Evolutionary conservation across 2,113 vertebrate species (phyloP), one percentile per base, ranked within the genome.

Genomic region (Embiotoca jacksoni): DNA sequence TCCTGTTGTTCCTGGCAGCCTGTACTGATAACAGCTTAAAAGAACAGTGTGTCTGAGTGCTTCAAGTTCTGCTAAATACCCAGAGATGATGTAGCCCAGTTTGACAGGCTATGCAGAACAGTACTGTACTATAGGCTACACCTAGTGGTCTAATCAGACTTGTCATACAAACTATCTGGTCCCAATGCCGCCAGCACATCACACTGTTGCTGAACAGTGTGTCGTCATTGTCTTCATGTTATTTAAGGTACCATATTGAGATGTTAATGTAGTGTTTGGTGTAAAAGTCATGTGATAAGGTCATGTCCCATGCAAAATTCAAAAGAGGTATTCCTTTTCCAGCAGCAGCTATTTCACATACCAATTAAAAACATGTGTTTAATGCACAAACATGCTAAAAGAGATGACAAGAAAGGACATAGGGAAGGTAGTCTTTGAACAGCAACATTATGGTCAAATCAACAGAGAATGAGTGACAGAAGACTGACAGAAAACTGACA

Each of bases 291-390:
- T 31, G 16, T 74, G 4, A 79, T 82, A 78, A 65, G 37, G 15
- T 73, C 30, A 77, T 30, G 52, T 76, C 54, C 39, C 86, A 80
- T 87, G 81, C 86, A 80, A 69, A 30, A 53, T 49, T 60, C 35
- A 37, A 87, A 75, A 77, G 72, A 77, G 70, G 61, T 72, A 69
- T 70, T 83, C 53, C 52, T 75, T 63, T 74, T 85, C 30, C 80
- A 79, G 77, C 75, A 76, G 63, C 73, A 85, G 83, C 85, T 82
- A 86, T 82, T 91, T 86, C 84, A 88, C 68, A 82, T 64, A 84
- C 83, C 81, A 77, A 73, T 75, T 74, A 59, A 81, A 84, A 70
- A 81, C 59, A 50, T 15, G 49, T 69, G 79, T 57, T 78, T 37
- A 65, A 65, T 73, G 81, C 52, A 78, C 59, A 83, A 87, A 76